Percentiles rank a stretch among this genome's conserved stretches.
These are phyloP conservation scores for Stegostoma tigrinum DNA, from an alignment of 2,113 vertebrate genomes.

Conservation along the genomic window DNA sequence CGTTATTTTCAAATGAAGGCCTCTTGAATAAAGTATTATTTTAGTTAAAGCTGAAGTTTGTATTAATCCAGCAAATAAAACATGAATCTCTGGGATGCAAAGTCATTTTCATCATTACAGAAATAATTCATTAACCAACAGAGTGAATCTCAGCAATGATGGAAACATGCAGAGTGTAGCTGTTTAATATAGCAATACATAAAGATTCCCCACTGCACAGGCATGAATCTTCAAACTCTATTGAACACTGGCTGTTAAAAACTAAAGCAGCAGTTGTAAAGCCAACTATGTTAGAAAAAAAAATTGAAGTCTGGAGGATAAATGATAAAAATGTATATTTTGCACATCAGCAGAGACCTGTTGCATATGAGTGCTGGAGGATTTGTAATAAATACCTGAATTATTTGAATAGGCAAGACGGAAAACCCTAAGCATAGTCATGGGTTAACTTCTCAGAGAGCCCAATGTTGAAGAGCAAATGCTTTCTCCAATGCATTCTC, in stretches of 20 bases:
- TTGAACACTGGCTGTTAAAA: background rate
- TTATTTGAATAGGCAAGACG: background rate
- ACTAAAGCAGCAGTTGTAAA: background rate
- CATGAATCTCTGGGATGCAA: background rate
- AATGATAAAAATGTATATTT: background rate
- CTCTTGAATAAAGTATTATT: background rate
- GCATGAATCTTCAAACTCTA: background rate
- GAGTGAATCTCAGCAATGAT: background rate
- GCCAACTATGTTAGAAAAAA: background rate
- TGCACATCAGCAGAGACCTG: background rate
- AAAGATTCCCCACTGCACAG: background rate
- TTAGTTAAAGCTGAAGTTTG: background rate
- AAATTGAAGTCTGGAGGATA: background rate
- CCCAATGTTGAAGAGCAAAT: background rate
- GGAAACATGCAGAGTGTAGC: background rate
- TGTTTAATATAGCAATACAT: background rate
- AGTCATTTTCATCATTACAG: background rate
- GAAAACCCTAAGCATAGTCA: background rate
- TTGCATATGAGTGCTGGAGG: background rate
- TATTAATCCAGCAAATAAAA: background rate
- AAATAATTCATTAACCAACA: background rate
- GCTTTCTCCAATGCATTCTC: background rate
- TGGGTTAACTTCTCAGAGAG: background rate
- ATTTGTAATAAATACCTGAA: background rate
- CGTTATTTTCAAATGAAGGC: background rate